Percentiles rank a stretch among this genome's conserved stretches.
Evolutionary conservation across 2,888 invertebrate species (phyloP).

Genomic region (Caenorhabditis angaria): DNA sequence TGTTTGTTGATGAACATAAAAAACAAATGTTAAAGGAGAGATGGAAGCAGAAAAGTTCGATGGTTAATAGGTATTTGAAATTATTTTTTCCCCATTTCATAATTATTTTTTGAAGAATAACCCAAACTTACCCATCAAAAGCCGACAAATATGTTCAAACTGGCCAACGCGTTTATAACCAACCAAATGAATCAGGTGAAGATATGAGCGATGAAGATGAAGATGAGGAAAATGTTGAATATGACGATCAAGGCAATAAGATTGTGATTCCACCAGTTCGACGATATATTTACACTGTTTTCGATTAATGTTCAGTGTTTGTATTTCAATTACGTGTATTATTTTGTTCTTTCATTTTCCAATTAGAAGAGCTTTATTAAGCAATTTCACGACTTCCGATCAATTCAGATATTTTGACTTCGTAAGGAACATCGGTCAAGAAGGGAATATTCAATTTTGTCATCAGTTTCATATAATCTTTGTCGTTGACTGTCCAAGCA

Average conservation of each 20-base stretch:
- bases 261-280: constrained; percentile 36
- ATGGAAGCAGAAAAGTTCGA: constrained; percentile 54
- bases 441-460: constrained; percentile 39
- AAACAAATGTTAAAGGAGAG: constrained; percentile 55
- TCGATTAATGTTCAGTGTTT: constrained; percentile 38
- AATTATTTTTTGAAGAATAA: too few relatives aligned
- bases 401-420: constrained; percentile 10
- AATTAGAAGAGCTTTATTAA: constrained; percentile 13
- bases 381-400: not conserved
- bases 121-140: constrained; percentile 60
- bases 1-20: constrained; percentile 60
- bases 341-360: constrained; percentile 9
- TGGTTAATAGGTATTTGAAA: constrained; percentile 51
- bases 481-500: constrained; percentile 52
- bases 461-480: constrained; percentile 40
- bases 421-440: constrained; percentile 42
- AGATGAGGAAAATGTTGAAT: constrained; percentile 39
- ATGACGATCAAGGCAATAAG: constrained; percentile 47
- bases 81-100: too few relatives aligned
- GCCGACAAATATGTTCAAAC: constrained; percentile 61
- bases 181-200: constrained; percentile 38
- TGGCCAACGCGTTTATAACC: constrained; percentile 60
- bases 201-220: constrained; percentile 48
- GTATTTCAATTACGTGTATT: constrained; percentile 2
- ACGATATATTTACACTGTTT: constrained; percentile 61